A percentile compares a stretch with the other conserved stretches of the same genome.
phyloP scores from a whole-genome alignment of 2,888 invertebrate species.

The Coleophora deauratella region DNA sequence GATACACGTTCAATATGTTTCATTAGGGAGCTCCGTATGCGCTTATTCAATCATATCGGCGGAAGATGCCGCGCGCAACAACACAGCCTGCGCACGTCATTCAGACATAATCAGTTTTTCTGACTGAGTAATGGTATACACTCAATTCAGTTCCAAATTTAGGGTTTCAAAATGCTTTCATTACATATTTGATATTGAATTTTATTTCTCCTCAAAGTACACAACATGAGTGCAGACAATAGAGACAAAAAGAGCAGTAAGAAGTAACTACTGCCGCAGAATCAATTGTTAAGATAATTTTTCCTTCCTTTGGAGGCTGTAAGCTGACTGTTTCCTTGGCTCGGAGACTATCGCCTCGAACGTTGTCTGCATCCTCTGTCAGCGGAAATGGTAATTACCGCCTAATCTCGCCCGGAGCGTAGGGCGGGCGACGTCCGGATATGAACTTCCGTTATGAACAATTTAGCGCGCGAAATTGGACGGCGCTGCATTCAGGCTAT shows the following conservation, averaged over 20 bases:
- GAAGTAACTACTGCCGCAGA: not conserved
- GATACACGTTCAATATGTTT: slow-evolving; percentile 74
- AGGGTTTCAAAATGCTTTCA: slow-evolving; percentile 26
- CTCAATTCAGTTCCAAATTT: slow-evolving; percentile 40
- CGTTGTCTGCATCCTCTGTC: slow-evolving; percentile 63
- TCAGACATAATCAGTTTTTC: slow-evolving; percentile 64
- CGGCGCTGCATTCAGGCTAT: slow-evolving; percentile 59
- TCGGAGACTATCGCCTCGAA: slow-evolving; percentile 40
- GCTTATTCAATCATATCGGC: slow-evolving; percentile 68
- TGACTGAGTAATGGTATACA: slow-evolving; percentile 47
- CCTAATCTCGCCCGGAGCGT: slow-evolving; percentile 73
- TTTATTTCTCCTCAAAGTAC: slow-evolving; percentile 20
- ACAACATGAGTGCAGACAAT: too few relatives aligned
- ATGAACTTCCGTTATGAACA: slow-evolving; percentile 92
- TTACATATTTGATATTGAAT: too few relatives aligned
- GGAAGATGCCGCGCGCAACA: slow-evolving; percentile 38
- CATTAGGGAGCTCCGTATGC: slow-evolving; percentile 62
- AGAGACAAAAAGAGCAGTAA: too few relatives aligned
- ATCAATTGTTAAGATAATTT: slow-evolving; percentile 35
- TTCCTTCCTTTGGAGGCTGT: slow-evolving; percentile 31
- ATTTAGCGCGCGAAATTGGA: slow-evolving; percentile 82
- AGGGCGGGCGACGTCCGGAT: slow-evolving; percentile 78
- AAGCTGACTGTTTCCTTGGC: slow-evolving; percentile 14
- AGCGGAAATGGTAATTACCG: slow-evolving; percentile 76
- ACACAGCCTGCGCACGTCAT: slow-evolving; percentile 40